These are phyloP conservation scores for Tachina lurida DNA, from an alignment of 2,888 invertebrate genomes.

Conservation along the genomic window DNA sequence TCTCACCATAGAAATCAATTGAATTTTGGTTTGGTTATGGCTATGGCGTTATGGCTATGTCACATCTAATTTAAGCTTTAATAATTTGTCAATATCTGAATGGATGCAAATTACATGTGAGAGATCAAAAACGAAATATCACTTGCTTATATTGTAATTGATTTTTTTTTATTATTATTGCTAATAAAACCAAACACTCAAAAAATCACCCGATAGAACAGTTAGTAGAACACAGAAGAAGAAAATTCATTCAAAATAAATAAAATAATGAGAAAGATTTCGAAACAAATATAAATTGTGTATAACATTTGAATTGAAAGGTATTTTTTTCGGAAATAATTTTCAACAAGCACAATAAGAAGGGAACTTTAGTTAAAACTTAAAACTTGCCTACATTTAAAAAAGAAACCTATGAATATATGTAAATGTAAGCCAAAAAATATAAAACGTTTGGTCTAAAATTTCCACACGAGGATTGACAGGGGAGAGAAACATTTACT, in stretches of 20 bases:
- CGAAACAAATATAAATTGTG: conserved; percentile 15
- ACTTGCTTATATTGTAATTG: neutral
- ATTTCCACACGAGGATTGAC: conserved; percentile 38
- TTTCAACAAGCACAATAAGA: conserved; percentile 53
- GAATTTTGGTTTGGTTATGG: too few species aligned
- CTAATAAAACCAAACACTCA: conserved; percentile 2
- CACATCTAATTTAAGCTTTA: too few species aligned
- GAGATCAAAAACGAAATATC: too few species aligned
- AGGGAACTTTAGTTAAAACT: conserved; percentile 30
- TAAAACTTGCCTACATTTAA: conserved; percentile 36
- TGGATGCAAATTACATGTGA: too few species aligned
- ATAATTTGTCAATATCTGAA: too few species aligned
- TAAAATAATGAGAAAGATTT: neutral
- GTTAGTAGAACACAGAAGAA: conserved; percentile 52
- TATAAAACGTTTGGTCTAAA: conserved; percentile 1
- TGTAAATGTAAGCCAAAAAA: neutral
- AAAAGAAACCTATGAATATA: neutral
- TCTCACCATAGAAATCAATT: too few species aligned
- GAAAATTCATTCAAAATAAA: conserved; percentile 14
- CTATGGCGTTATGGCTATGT: too few species aligned
- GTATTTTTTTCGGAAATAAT: conserved; percentile 15
- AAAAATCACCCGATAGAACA: conserved; percentile 39
- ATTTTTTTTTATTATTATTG: neutral
- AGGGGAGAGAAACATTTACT: conserved; percentile 49
- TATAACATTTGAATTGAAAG: conserved; percentile 13